A percentile compares a stretch with the other conserved stretches of the same genome.
Conservation (phyloP, 2,888 invertebrate species). For the Operophtera brumata region DNA sequence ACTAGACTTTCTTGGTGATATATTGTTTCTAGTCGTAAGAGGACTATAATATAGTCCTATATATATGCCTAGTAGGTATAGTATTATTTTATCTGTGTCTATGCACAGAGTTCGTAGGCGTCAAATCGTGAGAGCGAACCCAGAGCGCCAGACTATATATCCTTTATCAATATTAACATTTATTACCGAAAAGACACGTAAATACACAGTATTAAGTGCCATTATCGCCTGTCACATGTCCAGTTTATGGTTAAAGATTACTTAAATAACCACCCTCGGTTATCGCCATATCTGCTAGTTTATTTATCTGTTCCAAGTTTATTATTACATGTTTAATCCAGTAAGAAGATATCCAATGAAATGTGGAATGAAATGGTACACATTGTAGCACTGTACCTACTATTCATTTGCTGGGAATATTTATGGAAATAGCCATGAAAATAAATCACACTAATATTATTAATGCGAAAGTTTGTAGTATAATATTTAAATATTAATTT, state of each 20-base stretch:
- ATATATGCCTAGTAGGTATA: background rate
- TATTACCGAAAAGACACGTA: conserved; percentile 20
- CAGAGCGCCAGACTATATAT: conserved; percentile 24
- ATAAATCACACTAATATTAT: no score
- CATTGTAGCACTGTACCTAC: background rate
- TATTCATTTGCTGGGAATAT: no score
- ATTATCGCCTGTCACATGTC: conserved; percentile 25
- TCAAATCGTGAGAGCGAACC: conserved; percentile 33
- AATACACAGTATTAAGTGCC: conserved; percentile 16
- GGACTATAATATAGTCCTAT: background rate
- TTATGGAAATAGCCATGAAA: no score
- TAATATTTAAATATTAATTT: no score
- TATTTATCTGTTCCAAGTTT: conserved; percentile 51
- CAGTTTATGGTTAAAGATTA: conserved; percentile 37
- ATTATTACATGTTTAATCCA: conserved; percentile 31
- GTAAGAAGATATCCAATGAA: conserved; percentile 6
- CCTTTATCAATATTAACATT: conserved; percentile 25
- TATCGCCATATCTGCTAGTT: conserved; percentile 50
- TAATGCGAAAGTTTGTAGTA: no score
- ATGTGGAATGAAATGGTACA: background rate
- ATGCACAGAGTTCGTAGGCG: conserved; percentile 30
- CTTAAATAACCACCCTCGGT: conserved; percentile 45
- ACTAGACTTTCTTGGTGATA: conserved; percentile 5
- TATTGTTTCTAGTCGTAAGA: no score
- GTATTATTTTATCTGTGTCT: no score